Conservation (phyloP, 2,888 invertebrate species). For the Parnassius mnemosyne region DNA sequence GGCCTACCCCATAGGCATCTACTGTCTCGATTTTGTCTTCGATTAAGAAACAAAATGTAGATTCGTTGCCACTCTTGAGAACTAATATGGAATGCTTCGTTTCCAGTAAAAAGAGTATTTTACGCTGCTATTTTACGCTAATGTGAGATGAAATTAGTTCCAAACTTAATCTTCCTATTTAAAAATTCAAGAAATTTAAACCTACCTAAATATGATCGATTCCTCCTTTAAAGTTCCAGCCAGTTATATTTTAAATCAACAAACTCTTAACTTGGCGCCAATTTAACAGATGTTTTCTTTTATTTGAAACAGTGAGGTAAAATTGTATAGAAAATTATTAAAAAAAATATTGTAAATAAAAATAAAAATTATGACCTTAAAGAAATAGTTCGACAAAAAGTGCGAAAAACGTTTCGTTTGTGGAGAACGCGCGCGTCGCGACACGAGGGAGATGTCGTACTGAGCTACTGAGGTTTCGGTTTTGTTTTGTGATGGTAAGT, state of each 20-base stretch:
- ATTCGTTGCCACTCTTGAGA: too few species aligned
- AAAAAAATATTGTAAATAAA: neutral
- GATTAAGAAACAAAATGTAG: too few species aligned
- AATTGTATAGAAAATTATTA: neutral
- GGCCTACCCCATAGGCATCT: too few species aligned
- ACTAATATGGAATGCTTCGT: too few species aligned
- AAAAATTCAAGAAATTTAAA: neutral
- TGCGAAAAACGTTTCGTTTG: neutral
- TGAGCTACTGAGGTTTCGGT: constrained; percentile 25
- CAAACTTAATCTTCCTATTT: too few species aligned
- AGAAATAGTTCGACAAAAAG: constrained; percentile 4
- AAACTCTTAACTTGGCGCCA: neutral
- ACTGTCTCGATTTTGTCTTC: too few species aligned
- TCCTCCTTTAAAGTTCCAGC: too few species aligned
- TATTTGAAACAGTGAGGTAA: neutral
- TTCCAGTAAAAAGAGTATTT: too few species aligned
- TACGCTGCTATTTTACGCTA: too few species aligned
- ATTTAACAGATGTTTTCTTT: neutral
- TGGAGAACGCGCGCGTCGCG: constrained; percentile 18
- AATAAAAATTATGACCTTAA: neutral
- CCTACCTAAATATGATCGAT: neutral
- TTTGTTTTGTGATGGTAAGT: constrained; percentile 18
- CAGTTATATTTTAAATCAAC: neutral
- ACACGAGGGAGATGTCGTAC: constrained; percentile 18
- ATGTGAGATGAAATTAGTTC: too few species aligned